These are phyloP conservation scores for Pachyramphus minor DNA, from an alignment of 2,113 vertebrate species.

Conservation along the genomic window DNA sequence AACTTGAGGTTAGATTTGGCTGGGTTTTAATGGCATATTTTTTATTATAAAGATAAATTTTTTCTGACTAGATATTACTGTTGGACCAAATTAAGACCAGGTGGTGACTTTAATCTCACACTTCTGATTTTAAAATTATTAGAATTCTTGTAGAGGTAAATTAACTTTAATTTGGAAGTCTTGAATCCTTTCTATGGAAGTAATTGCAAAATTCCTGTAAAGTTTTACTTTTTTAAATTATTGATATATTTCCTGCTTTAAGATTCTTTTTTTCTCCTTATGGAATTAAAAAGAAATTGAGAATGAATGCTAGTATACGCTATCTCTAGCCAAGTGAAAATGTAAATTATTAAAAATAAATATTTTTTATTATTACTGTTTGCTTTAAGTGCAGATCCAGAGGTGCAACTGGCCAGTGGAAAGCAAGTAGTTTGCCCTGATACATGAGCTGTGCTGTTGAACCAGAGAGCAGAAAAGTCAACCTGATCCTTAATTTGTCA, in stretches of 20 bases:
- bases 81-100: neutral
- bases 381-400: neutral
- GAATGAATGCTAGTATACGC: neutral
- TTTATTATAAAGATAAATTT: conserved; percentile 36
- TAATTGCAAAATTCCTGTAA: conserved; percentile 1
- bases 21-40: neutral
- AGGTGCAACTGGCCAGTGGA: neutral
- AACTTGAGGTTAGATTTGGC: neutral
- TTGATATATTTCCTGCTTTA: neutral
- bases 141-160: conserved; percentile 22
- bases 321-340: neutral
- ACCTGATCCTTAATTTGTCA: neutral
- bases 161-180: conserved; percentile 23
- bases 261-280: neutral
- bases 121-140: conserved; percentile 22
- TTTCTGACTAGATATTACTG: neutral
- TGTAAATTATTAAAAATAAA: neutral
- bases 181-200: neutral
- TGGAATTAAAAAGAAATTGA: neutral
- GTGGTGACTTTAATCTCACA: neutral
- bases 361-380: neutral
- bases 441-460: neutral
- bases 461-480: neutral
- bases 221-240: neutral
- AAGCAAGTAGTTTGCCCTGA: neutral